Conservation (phyloP, 2,113 vertebrate genomes). For the Sylvietta virens region DNA sequence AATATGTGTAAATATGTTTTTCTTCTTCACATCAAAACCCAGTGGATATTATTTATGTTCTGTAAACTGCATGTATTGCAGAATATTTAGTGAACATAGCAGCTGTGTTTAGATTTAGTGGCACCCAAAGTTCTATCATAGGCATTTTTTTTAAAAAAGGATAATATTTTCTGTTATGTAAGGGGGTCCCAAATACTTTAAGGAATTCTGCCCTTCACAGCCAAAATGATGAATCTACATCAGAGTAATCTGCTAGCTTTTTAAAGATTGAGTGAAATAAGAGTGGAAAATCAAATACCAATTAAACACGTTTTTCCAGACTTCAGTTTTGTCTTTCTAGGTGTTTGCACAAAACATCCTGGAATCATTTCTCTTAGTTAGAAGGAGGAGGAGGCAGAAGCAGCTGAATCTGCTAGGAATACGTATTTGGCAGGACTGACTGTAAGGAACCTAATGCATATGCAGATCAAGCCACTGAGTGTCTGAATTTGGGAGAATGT, state of each 20-base stretch:
- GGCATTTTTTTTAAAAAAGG: background rate
- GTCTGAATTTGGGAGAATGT: background rate
- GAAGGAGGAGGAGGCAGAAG: background rate
- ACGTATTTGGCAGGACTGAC: background rate
- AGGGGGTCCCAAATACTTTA: background rate
- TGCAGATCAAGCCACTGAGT: background rate
- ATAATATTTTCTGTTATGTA: background rate
- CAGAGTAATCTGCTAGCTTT: background rate
- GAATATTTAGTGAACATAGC: background rate
- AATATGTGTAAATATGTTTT: background rate
- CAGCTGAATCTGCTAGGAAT: constrained; percentile 17
- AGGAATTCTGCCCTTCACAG: background rate
- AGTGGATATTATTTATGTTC: background rate
- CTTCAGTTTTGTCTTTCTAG: constrained; percentile 27
- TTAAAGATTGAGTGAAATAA: background rate
- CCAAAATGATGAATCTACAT: background rate
- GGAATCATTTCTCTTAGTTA: background rate
- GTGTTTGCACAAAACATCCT: constrained; percentile 11
- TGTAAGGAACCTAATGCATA: constrained; percentile 11
- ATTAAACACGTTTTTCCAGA: background rate
- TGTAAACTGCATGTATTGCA: background rate
- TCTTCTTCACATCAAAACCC: background rate
- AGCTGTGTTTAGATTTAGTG: background rate
- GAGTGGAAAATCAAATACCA: background rate
- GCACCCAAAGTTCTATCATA: background rate